Evolutionary conservation across 2,113 vertebrate species (phyloP), one percentile per base, ranked within the genome.

Genomic region (Trichechus manatus): DNA sequence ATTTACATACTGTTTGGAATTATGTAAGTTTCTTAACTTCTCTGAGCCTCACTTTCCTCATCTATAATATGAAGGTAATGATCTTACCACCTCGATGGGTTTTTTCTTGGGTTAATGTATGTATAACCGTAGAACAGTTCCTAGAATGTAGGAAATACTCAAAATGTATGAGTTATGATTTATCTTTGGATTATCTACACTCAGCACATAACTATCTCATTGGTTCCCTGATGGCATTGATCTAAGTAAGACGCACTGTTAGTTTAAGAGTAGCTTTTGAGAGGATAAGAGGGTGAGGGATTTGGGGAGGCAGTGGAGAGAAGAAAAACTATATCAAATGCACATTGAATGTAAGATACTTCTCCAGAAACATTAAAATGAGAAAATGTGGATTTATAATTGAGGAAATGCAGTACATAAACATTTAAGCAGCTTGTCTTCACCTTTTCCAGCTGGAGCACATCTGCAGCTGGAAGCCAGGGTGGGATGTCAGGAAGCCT

Each of bases 361-460:
- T 93, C 27, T 79, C 84, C 2, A 22, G 89, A 95, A 95, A 92
- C 79, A 89, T 66, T 70, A 89, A 81, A 97, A 95, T 72, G 75
- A 95, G 92, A 80, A 93, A 61, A 64, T 68, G 14, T 77, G 59
- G 23, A 68, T 90, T 87, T 80, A 53, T 84, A 95, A 84, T 90
- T 77, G 80, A 93, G 92, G 87, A 87, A 97, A 66, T 64, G 23
- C 33, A 83, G 56, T 59, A 23, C 36, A 56, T 89, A 93, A 95
- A 95, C 92, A 95, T 80, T 77, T 31, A 59, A 92, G 91, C 19
- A 77, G 36, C 79, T 90, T 91, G 92, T 75, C 87, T 83, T 96
- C 44, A 63, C 92, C 61, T 93, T 96, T 94, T 77, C 75, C 87
- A 97, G 47, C 83, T 83, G 47, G 89, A 61, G 33, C 42, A 72